These are phyloP conservation scores for Aphyosemion australe DNA, from an alignment of 2,113 vertebrate genomes.

Conservation along the genomic window DNA sequence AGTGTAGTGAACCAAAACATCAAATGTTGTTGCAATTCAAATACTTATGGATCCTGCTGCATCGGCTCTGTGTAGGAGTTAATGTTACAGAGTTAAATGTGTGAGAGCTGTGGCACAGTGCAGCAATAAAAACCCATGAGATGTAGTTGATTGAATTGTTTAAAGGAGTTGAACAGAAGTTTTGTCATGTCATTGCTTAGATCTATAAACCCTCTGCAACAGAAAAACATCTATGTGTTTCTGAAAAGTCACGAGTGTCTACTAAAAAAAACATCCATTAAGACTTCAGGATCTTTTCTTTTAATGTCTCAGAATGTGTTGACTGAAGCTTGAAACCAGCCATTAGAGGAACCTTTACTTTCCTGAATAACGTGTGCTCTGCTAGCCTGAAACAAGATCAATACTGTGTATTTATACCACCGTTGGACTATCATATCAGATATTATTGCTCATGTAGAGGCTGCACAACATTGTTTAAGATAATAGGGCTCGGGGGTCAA, in stretches of 20 bases:
- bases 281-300: background rate
- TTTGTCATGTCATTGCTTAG: conserved; percentile 16
- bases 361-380: conserved; percentile 41
- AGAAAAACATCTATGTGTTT: background rate
- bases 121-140: conserved; percentile 58
- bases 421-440: background rate
- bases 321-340: conserved; percentile 8
- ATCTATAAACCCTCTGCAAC: background rate
- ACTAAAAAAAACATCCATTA: no score
- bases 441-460: conserved; percentile 4
- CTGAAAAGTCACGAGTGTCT: no score
- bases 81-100: conserved; percentile 57
- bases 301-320: background rate
- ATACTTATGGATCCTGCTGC: conserved; percentile 42
- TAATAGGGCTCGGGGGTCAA: no score
- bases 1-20: conserved; percentile 55
- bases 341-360: conserved; percentile 28
- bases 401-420: conserved; percentile 29
- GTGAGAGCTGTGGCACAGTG: conserved; percentile 33
- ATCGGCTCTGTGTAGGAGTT: conserved; percentile 51
- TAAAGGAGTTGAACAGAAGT: conserved; percentile 44
- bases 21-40: conserved; percentile 61
- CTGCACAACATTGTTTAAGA: background rate
- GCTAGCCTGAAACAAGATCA: conserved; percentile 39
- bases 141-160: conserved; percentile 56